phyloP scores from a whole-genome alignment of 2,113 vertebrate species.

The Irena cyanogastra region DNA sequence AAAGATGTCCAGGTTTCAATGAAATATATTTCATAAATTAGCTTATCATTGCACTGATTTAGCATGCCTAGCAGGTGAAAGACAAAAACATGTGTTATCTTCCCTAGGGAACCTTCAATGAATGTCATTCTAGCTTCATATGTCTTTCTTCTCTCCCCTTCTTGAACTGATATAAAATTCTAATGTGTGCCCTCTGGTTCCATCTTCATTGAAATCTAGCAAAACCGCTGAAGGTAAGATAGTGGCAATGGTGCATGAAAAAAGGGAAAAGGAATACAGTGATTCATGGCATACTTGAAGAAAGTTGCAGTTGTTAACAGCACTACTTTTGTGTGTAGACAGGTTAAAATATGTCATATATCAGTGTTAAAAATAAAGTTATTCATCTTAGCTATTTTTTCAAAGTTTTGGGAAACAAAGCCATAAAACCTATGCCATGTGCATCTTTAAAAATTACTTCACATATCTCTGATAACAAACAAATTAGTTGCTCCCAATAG shows the following conservation, averaged over 20 bases:
- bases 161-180: conserved; percentile 86
- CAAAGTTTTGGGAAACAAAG: conserved; percentile 53
- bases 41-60: conserved; percentile 87
- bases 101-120: conserved; percentile 83
- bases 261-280: conserved; percentile 71
- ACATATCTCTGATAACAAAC: conserved; percentile 2
- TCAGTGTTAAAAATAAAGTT: conserved; percentile 74
- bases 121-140: conserved; percentile 87
- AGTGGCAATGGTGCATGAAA: conserved; percentile 85
- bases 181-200: conserved; percentile 84
- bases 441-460: conserved; percentile 49
- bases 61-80: conserved; percentile 89
- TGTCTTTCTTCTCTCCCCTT: conserved; percentile 80
- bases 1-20: conserved; percentile 82
- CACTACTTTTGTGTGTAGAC: conserved; percentile 71
- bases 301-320: conserved; percentile 80
- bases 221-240: conserved; percentile 85
- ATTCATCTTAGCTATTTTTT: conserved; percentile 69
- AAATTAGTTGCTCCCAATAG: background rate
- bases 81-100: conserved; percentile 87
- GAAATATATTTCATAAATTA: conserved; percentile 87
- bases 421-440: conserved; percentile 40
- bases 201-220: conserved; percentile 80
- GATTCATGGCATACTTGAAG: conserved; percentile 77
- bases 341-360: conserved; percentile 76